Base-by-base conservation (phyloP, 2,888 invertebrate species). In the Anoplius nigerrimus region DNA sequence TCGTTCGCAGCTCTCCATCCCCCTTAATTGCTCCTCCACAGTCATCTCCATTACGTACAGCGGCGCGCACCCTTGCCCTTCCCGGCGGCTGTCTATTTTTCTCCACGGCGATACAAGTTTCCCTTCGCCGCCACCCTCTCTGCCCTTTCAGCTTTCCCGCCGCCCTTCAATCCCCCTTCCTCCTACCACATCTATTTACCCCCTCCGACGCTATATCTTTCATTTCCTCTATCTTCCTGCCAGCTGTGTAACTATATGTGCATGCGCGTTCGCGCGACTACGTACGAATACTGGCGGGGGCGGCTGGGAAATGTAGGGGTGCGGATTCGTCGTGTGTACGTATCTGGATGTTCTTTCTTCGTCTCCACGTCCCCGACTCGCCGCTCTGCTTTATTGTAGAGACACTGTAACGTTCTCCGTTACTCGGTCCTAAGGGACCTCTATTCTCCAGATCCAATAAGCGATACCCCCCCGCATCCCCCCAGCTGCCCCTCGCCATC, bases 391-490 rank as follows among this genome's bases (percentile, higher is more conserved):
- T 67, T 65, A 73, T 68, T 51, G 61, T 53, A 54, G 22, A 46
- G 54, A 59, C 58, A 66, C 63, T 46, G 63, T 66, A 66, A 71
- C 68, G 51, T 61, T 62, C 59, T 20, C 59, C 42, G 67, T 69
- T 63, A 46, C 65, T 63, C n/a, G 66, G 62, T 69, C 75, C 66
- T 66, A 34, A 57, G 73, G 69, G 69, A 69, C 73, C 66, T 62
- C 62, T 64, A 60, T 65, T 52, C 63, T 60, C 63, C 34, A 71
- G 69, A 75, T 75, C 73, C 75, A 73, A 75, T 75, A 75, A 73
- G 73, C 71, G 68, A 69, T 66, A 48, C 27, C 54, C 56, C 42
- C 21, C n/a, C n/a, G n/a, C n/a, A n/a, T n/a, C n/a, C n/a, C n/a
- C n/a, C n/a, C n/a, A n/a, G n/a, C n/a, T n/a, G n/a, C n/a, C n/a